Evolutionary conservation across 1,140 invertebrate species (phyloP).

Genomic region (Zophobas atratus): DNA sequence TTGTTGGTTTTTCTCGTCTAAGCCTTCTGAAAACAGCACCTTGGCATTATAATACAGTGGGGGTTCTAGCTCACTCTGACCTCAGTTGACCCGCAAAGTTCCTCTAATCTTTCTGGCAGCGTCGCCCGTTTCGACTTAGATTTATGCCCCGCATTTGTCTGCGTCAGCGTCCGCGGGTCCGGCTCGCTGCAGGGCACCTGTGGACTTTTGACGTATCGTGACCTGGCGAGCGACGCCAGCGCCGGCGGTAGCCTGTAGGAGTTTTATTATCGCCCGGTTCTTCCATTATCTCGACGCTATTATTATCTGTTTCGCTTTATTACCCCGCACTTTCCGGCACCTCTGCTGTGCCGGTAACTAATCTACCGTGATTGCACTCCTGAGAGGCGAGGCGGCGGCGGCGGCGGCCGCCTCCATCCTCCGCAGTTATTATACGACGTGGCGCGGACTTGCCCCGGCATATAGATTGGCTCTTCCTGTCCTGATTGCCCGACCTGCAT

Average conservation of each 20-base stretch:
- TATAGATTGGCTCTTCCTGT: slow-evolving; percentile 55
- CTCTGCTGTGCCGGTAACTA: slow-evolving; percentile 54
- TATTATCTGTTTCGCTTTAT: slow-evolving; percentile 62
- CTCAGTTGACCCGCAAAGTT: too few relatives aligned
- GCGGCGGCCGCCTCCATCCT: slow-evolving; percentile 46
- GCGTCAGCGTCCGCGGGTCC: slow-evolving; percentile 16
- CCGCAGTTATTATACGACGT: slow-evolving; percentile 54
- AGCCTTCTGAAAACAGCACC: too few relatives aligned
- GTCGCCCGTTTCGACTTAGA: background rate
- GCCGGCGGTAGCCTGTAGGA: slow-evolving; percentile 29
- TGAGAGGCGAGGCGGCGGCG: slow-evolving; percentile 47
- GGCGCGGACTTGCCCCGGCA: slow-evolving; percentile 49
- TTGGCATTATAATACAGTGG: too few relatives aligned
- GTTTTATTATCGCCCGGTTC: slow-evolving; percentile 59
- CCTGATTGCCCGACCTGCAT: slow-evolving; percentile 50
- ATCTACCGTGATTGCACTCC: slow-evolving; percentile 58
- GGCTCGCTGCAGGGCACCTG: slow-evolving; percentile 45
- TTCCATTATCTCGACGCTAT: slow-evolving; percentile 61
- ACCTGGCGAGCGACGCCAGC: slow-evolving; percentile 28
- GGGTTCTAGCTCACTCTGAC: too few relatives aligned
- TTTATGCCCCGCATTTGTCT: slow-evolving; percentile 48
- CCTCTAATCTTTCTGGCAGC: too few relatives aligned
- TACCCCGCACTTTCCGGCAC: slow-evolving; percentile 48
- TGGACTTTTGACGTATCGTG: slow-evolving; percentile 47
- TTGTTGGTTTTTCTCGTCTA: too few relatives aligned